A percentile compares a stretch with the other conserved stretches of the same genome.
Conservation (phyloP, 2,113 vertebrate genomes). For the Malurus melanocephalus region DNA sequence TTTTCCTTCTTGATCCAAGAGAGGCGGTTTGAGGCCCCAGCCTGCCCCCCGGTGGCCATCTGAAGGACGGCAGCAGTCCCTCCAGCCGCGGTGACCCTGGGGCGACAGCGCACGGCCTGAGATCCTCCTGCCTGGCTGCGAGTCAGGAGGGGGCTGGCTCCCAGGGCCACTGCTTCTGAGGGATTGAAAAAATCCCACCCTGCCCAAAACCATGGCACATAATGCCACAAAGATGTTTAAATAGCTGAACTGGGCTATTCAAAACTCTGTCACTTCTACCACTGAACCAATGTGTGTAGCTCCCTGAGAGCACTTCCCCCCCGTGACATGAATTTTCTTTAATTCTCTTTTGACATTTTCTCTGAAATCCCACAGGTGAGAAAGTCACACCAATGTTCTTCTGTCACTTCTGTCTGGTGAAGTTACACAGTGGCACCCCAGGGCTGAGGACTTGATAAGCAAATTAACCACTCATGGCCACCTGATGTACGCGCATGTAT, state of each 20-base stretch:
- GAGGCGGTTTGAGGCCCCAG: background rate
- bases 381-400: accelerated
- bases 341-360: background rate
- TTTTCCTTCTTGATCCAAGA: accelerated
- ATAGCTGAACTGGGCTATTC: background rate
- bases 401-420: background rate
- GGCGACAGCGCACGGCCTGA: accelerated
- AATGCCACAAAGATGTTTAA: accelerated
- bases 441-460: background rate
- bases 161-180: background rate
- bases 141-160: background rate
- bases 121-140: no score
- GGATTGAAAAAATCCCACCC: background rate
- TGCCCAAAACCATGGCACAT: background rate
- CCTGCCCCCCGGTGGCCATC: background rate
- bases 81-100: accelerated
- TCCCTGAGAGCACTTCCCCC: background rate
- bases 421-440: background rate
- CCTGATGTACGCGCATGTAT: background rate
- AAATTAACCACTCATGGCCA: background rate
- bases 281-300: background rate
- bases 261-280: background rate
- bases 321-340: background rate
- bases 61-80: background rate
- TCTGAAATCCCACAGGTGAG: background rate